phyloP scores from a whole-genome alignment of 2,113 vertebrate genomes.

The Myrmecophaga tridactyla region DNA sequence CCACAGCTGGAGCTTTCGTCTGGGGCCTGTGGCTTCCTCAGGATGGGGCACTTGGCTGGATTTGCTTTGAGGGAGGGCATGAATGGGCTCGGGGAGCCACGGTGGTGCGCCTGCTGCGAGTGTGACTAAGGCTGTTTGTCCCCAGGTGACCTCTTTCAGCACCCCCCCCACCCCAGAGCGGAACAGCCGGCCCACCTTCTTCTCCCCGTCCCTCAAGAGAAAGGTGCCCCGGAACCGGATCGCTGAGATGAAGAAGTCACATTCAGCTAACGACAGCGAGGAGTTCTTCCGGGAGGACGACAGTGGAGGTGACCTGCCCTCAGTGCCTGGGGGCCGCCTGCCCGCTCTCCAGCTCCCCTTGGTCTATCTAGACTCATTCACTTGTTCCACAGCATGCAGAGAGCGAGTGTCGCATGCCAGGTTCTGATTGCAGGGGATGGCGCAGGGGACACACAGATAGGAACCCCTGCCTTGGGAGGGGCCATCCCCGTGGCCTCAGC shows the following conservation, averaged over 20 bases:
- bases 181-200: conserved; percentile 95
- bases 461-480: not conserved
- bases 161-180: conserved; percentile 96
- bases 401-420: accelerated
- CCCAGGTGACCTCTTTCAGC: conserved; percentile 97
- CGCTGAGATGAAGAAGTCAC: conserved; percentile 98
- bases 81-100: not conserved
- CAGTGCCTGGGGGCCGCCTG: accelerated
- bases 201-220: conserved; percentile 95
- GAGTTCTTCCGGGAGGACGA: conserved; percentile 96
- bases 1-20: not conserved
- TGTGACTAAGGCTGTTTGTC: not conserved
- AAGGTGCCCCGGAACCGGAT: conserved; percentile 92
- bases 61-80: accelerated
- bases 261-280: conserved; percentile 98
- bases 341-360: not conserved
- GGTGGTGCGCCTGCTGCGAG: not conserved
- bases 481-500: accelerated
- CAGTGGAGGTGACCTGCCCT: conserved; percentile 81
- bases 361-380: accelerated
- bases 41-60: not conserved
- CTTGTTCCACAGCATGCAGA: accelerated
- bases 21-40: no score
- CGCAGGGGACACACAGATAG: not conserved
- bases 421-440: accelerated